Percentiles rank a stretch among this genome's conserved stretches.
Evolutionary conservation across 1,140 invertebrate genomes (phyloP).

Genomic region (Oreohelix idahoensis): DNA sequence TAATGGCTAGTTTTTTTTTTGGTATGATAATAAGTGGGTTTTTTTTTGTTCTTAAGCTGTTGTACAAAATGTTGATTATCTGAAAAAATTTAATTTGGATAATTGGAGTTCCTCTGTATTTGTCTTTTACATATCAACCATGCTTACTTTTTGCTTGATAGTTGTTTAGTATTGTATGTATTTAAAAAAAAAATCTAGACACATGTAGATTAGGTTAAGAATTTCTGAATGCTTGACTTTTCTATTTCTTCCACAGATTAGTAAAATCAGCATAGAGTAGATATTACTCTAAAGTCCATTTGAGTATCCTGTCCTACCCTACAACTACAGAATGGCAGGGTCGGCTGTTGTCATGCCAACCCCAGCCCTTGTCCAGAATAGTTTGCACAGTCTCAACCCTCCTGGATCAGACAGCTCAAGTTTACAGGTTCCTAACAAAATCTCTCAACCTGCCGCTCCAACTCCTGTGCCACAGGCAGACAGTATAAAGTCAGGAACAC

Average conservation of each 20-base stretch:
- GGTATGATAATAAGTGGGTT: too few species aligned
- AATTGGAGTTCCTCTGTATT: too few species aligned
- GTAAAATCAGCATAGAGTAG: not conserved
- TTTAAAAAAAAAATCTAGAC: too few species aligned
- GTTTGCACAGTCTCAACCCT: not conserved
- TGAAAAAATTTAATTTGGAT: too few species aligned
- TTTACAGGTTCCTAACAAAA: not conserved
- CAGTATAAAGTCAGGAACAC: not conserved
- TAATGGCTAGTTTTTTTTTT: too few species aligned
- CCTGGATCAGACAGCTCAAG: not conserved
- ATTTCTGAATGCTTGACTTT: too few species aligned
- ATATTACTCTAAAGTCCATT: not conserved
- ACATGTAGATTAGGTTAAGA: too few species aligned
- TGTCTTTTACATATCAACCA: too few species aligned
- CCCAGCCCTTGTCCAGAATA: not conserved
- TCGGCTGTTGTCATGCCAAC: not conserved
- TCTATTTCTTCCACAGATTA: not conserved
- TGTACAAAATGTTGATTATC: too few species aligned
- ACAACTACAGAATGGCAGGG: not conserved
- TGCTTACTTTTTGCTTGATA: too few species aligned
- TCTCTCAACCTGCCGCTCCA: not conserved
- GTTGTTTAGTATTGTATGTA: too few species aligned
- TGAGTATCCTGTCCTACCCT: not conserved
- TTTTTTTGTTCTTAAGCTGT: too few species aligned
- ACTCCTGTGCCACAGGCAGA: conserved; percentile 6